Conservation (phyloP, 2,113 vertebrate species). For the Anseranas semipalmata region DNA sequence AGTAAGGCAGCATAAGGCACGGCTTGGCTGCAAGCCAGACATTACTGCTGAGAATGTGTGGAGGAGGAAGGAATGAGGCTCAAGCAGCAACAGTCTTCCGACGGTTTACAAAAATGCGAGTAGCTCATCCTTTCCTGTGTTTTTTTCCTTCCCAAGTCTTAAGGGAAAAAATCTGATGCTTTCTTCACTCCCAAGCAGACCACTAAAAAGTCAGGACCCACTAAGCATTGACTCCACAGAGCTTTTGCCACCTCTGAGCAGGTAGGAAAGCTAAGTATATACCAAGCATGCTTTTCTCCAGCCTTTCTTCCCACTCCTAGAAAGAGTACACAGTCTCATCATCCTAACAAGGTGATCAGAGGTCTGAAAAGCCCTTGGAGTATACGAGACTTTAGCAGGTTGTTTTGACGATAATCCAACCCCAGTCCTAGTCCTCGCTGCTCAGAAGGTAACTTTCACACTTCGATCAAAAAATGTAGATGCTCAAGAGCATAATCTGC, state of each 20-base stretch:
- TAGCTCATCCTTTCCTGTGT: not conserved
- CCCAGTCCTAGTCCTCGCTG: not conserved
- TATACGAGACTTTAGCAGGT: not conserved
- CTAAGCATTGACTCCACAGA: not conserved
- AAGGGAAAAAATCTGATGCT: not conserved
- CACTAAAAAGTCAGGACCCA: not conserved
- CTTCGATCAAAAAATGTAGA: not conserved
- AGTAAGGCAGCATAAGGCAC: not conserved
- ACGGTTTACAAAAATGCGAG: not conserved
- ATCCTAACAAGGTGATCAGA: rapidly evolving
- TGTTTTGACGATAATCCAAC: not conserved
- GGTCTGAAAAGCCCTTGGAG: not conserved
- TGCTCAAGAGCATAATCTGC: not conserved
- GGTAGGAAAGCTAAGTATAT: not conserved
- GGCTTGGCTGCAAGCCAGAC: not conserved
- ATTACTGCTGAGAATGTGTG: rapidly evolving
- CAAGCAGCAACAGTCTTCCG: not conserved
- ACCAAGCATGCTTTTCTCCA: not conserved
- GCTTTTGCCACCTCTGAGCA: not conserved
- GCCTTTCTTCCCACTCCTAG: not conserved
- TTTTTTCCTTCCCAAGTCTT: not conserved
- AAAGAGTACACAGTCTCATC: not conserved
- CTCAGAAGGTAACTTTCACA: not conserved
- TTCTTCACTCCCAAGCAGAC: not conserved
- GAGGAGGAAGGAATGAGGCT: not conserved